These are phyloP conservation scores for Penaeus vannamei DNA, from an alignment of 1,140 invertebrate species.

Conservation along the genomic window DNA sequence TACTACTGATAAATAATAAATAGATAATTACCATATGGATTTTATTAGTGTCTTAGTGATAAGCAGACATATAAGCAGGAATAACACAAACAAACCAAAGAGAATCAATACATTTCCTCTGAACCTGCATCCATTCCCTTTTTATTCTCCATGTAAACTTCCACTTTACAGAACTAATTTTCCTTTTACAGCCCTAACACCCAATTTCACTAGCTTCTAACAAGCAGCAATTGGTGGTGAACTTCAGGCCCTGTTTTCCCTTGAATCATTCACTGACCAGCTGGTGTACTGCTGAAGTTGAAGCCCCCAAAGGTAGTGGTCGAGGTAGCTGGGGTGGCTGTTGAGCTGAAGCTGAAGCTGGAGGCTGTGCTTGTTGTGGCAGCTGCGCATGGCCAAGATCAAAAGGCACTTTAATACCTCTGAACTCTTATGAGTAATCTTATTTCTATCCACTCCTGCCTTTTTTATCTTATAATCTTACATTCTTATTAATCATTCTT, in stretches of 20 bases:
- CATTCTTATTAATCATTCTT: neutral
- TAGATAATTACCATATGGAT: too few species aligned
- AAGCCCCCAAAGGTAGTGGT: conserved; percentile 17
- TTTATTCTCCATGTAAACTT: too few species aligned
- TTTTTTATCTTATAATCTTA: neutral
- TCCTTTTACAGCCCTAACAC: too few species aligned
- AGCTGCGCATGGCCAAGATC: neutral
- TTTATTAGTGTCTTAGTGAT: too few species aligned
- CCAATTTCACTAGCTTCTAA: neutral
- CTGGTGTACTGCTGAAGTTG: conserved; percentile 18
- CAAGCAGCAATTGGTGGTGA: neutral
- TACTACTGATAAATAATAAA: too few species aligned
- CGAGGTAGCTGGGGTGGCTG: neutral
- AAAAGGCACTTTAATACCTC: neutral
- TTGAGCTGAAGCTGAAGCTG: conserved; percentile 7
- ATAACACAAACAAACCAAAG: too few species aligned
- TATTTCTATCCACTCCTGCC: neutral
- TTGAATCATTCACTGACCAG: neutral
- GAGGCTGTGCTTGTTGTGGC: neutral
- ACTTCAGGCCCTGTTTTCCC: too few species aligned
- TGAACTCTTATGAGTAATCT: neutral
- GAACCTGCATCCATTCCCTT: too few species aligned
- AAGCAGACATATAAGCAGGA: too few species aligned
- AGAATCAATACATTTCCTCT: too few species aligned
- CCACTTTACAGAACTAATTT: too few species aligned